These are phyloP conservation scores for Euthynnus affinis DNA, from an alignment of 2,797 vertebrate genomes.

Conservation along the genomic window DNA sequence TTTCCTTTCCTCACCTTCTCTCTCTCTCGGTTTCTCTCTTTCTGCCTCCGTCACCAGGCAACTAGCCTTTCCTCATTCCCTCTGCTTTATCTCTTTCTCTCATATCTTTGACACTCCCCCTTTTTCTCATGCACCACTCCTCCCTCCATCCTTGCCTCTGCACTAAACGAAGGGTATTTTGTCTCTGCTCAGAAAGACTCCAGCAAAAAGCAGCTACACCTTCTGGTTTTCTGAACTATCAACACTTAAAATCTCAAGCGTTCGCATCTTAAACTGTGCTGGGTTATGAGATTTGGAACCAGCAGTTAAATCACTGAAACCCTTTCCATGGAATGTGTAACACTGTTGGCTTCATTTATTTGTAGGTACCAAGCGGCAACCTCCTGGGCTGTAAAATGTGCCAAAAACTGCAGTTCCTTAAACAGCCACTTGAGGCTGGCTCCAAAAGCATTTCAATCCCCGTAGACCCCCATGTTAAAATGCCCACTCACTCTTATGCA, in stretches of 20 bases:
- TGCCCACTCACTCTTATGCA: too few relatives aligned
- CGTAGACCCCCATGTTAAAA: too few relatives aligned
- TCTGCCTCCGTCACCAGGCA: constrained; percentile 75
- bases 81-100: constrained; percentile 30
- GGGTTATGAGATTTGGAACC: not conserved
- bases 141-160: constrained; percentile 14
- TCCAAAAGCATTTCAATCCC: too few relatives aligned
- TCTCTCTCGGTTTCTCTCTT: constrained; percentile 45
- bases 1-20: constrained; percentile 45
- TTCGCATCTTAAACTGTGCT: not conserved
- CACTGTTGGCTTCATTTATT: too few relatives aligned
- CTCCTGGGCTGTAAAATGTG: too few relatives aligned
- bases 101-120: constrained; percentile 41
- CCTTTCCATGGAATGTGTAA: not conserved
- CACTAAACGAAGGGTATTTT: not conserved
- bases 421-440: too few relatives aligned
- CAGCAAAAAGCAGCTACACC: not conserved
- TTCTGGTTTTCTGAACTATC: not conserved
- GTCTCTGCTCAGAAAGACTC: not conserved
- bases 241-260: too few relatives aligned
- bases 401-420: too few relatives aligned
- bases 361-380: too few relatives aligned
- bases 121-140: constrained; percentile 21
- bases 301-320: not conserved
- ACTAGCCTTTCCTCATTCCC: constrained; percentile 66